phyloP scores from a whole-genome alignment of 2,888 invertebrate species.

The Sarcophaga variegata region DNA sequence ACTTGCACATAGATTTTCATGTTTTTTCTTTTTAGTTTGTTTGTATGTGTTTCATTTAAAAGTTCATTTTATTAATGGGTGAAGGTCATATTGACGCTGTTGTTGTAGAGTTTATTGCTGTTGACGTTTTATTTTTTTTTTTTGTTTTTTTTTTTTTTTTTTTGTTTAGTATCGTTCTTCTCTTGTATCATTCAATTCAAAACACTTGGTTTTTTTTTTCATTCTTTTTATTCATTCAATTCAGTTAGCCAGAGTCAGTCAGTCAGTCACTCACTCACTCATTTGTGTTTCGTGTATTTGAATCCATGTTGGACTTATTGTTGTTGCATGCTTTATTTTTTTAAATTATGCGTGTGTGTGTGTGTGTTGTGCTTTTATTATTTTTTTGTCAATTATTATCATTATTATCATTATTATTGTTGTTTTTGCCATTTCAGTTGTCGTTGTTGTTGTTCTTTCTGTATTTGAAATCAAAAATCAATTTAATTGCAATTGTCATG shows the following conservation, averaged over 20 bases:
- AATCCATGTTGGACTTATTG: background rate
- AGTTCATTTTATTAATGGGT: constrained; percentile 63
- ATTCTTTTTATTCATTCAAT: constrained; percentile 24
- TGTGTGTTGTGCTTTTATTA: background rate
- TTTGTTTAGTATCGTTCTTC: background rate
- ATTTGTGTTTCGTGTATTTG: background rate
- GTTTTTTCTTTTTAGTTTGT: too few relatives aligned
- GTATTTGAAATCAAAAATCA: constrained; percentile 7
- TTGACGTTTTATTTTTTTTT: constrained; percentile 39
- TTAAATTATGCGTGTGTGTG: too few relatives aligned
- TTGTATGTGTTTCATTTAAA: constrained; percentile 30
- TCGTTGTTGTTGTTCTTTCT: background rate
- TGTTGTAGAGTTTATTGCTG: background rate
- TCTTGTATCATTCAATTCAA: background rate
- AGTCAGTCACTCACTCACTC: too few relatives aligned
- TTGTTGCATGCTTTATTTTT: background rate
- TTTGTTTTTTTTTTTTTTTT: too few relatives aligned
- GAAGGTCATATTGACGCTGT: constrained; percentile 46
- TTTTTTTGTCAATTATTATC: background rate
- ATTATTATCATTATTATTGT: constrained; percentile 3
- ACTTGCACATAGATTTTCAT: background rate
- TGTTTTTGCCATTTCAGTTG: constrained; percentile 23
- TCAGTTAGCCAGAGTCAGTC: constrained; percentile 1
- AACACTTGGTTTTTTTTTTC: background rate
- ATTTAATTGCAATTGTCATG: constrained; percentile 52